These are phyloP conservation scores for Arctia plantaginis DNA, from an alignment of 2,888 invertebrate species.

Conservation along the genomic window DNA sequence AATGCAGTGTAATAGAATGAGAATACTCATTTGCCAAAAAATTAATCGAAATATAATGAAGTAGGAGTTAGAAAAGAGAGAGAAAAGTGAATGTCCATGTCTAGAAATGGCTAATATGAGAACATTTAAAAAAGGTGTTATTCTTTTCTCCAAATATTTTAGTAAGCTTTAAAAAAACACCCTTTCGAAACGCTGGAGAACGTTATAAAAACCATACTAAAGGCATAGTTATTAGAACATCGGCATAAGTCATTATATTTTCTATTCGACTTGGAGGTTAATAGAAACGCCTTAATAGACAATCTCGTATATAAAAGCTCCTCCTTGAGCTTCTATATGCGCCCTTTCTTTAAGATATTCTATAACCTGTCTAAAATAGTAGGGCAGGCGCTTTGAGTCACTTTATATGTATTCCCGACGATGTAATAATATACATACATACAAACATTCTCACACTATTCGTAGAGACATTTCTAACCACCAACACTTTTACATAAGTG, in stretches of 20 bases:
- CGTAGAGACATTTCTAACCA: too few species aligned
- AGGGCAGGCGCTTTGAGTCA: neutral
- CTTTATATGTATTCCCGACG: neutral
- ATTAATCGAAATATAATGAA: too few species aligned
- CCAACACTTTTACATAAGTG: too few species aligned
- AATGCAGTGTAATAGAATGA: too few species aligned
- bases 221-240: too few species aligned
- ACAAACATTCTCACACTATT: neutral
- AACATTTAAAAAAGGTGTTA: too few species aligned
- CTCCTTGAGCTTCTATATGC: conserved; percentile 8
- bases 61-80: neutral
- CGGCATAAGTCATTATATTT: neutral
- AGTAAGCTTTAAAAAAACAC: too few species aligned
- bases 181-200: too few species aligned
- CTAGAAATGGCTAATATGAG: too few species aligned
- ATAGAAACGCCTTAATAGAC: conserved; percentile 14
- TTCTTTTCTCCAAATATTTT: too few species aligned
- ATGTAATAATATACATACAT: neutral
- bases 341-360: conserved; percentile 9
- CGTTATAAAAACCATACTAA: neutral
- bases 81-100: neutral
- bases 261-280: conserved; percentile 1
- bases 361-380: conserved; percentile 5
- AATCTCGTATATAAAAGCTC: conserved; percentile 13
- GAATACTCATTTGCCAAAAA: too few species aligned